Percentiles rank a stretch among this genome's conserved stretches.
These are phyloP conservation scores for Alcedo atthis DNA, from an alignment of 2,797 vertebrate species.

Conservation along the genomic window DNA sequence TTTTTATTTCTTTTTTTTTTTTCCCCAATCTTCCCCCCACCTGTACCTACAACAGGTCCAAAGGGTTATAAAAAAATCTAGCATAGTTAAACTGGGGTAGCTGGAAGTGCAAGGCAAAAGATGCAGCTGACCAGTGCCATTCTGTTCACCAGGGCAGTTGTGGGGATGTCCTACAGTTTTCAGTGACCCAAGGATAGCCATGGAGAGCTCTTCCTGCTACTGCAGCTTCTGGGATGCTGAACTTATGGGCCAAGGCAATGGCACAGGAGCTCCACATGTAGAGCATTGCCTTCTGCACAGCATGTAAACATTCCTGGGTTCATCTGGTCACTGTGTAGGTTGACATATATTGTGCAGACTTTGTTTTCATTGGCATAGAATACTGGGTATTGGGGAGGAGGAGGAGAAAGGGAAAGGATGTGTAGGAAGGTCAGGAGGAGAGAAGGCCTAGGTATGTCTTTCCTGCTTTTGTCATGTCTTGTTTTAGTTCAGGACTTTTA, in stretches of 20 bases:
- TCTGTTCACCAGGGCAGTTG: neutral
- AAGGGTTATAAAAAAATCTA: neutral
- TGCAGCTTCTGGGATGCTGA: neutral
- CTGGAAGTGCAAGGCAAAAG: neutral
- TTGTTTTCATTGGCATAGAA: neutral
- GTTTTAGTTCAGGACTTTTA: neutral
- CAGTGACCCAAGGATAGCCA: neutral
- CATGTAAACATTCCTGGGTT: neutral
- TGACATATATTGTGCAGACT: neutral
- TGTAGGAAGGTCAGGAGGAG: neutral
- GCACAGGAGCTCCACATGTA: neutral
- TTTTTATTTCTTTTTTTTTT: fast-evolving
- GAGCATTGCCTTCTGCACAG: neutral
- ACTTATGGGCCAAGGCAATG: neutral
- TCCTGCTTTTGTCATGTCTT: neutral
- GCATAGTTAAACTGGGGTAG: neutral
- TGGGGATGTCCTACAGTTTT: neutral
- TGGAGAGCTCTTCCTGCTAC: neutral
- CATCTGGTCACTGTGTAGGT: neutral
- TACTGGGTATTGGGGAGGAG: neutral
- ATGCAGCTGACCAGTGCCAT: neutral
- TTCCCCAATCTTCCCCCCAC: neutral
- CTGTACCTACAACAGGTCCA: neutral
- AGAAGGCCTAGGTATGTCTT: neutral
- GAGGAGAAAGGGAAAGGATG: neutral